A percentile compares a stretch with the other conserved stretches of the same genome.
Conservation (phyloP, 2,113 vertebrate genomes). For the Cynoglossus semilaevis region DNA sequence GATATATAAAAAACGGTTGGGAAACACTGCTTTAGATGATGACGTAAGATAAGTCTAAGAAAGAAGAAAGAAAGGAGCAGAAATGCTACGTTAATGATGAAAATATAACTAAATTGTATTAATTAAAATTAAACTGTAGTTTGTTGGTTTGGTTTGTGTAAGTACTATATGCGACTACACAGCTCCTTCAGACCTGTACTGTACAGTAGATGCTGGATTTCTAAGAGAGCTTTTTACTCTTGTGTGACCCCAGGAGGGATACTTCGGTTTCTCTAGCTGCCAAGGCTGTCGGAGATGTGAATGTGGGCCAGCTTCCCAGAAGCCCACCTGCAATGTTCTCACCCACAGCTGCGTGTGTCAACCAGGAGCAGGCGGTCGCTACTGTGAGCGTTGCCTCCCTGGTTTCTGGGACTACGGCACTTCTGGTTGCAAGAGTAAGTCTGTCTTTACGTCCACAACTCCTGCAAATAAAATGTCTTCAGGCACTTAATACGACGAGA, state of each 20-base stretch:
- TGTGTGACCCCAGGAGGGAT: slow-evolving; percentile 69
- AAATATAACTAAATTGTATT: too few relatives aligned
- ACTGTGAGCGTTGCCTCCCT: slow-evolving; percentile 78
- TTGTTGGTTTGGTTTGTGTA: too few relatives aligned
- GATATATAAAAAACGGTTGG: too few relatives aligned
- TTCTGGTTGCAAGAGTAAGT: slow-evolving; percentile 80
- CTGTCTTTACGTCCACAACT: background rate
- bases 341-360: slow-evolving; percentile 78
- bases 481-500: slow-evolving; percentile 5
- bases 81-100: too few relatives aligned
- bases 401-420: slow-evolving; percentile 79
- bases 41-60: too few relatives aligned
- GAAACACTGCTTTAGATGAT: too few relatives aligned
- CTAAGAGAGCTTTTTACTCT: slow-evolving; percentile 25
- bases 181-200: too few relatives aligned
- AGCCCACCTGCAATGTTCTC: slow-evolving; percentile 75
- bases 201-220: background rate
- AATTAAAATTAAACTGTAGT: too few relatives aligned
- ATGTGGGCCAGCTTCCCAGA: slow-evolving; percentile 73
- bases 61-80: too few relatives aligned
- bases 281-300: slow-evolving; percentile 79
- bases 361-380: slow-evolving; percentile 76
- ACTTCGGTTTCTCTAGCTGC: slow-evolving; percentile 80
- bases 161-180: too few relatives aligned
- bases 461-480: slow-evolving; percentile 8